A percentile compares a stretch with the other conserved stretches of the same genome.
These are phyloP conservation scores for Sinocyclocheilus anshuiensis DNA, from an alignment of 2,113 vertebrate species.

Conservation along the genomic window DNA sequence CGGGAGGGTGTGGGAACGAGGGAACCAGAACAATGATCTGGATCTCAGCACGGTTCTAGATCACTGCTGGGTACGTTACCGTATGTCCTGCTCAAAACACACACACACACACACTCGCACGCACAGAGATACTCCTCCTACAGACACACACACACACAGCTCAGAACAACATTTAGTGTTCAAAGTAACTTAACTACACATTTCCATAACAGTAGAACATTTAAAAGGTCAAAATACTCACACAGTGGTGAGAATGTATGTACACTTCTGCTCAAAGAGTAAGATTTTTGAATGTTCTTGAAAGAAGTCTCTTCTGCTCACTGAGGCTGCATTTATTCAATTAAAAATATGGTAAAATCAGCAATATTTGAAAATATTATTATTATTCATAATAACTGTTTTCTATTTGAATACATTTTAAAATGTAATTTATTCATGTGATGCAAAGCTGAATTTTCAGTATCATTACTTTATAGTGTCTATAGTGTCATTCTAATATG, in stretches of 20 bases:
- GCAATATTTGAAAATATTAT: not conserved
- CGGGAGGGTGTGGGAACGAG: conserved; percentile 49
- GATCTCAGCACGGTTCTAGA: conserved; percentile 33
- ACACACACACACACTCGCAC: not conserved
- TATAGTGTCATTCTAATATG: not conserved
- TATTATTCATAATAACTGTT: not conserved
- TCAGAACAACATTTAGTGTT: not conserved
- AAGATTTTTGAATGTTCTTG: too few species aligned
- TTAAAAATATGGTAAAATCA: not conserved
- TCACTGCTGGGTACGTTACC: conserved; percentile 35
- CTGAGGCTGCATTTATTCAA: not conserved
- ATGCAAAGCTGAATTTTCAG: not conserved
- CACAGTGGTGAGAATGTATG: not conserved
- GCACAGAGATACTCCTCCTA: not conserved
- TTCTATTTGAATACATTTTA: not conserved
- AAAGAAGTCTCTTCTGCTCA: not conserved
- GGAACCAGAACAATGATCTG: conserved; percentile 46
- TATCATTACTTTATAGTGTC: not conserved
- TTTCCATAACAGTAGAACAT: not conserved
- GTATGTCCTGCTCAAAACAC: not conserved
- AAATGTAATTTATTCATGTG: not conserved
- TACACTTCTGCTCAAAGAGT: not conserved
- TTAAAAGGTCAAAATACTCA: not conserved
- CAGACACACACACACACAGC: not conserved
- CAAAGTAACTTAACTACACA: not conserved